Base-by-base conservation (phyloP, 2,797 vertebrate species). In the Pipistrellus nathusii region DNA sequence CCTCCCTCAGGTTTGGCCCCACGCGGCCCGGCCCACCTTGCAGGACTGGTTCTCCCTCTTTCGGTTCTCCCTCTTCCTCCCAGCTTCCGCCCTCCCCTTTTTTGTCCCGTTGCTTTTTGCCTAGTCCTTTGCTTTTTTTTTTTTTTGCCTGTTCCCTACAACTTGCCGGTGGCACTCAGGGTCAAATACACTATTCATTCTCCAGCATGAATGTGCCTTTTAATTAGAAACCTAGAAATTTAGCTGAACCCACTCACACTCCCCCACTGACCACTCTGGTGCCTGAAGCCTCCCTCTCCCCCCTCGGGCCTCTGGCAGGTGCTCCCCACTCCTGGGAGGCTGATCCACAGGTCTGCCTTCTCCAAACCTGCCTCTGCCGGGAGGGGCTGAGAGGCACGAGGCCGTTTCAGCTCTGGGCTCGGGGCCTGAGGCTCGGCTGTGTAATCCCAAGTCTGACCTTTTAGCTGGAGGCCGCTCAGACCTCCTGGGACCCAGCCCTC, bases 171-270 rank as follows among this genome's bases (percentile, higher is more conserved):
- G 90, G 94, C 93, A 76, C 94, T 97, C 96, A 96, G 95, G 95
- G 69, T 95, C 94, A 96, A 92, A 83, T 23, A 80, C 69, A 95
- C 75, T 91, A 11, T 95, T 90, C 78, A 59, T 95, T 96, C 72
- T 95, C 88, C 53, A 91, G 68, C 32, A 14, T 64, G 93, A 96
- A 83, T 87, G 93, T 96, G 96, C 96, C 97, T 97, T 97, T 95
- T 95, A 93, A 95, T 95, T 94, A 95, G 83, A 71, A 46, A 94
- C 62, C 51, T 90, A 88, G 85, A 91, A 91, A 64, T 91, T 93
- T 55, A 82, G 44, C 62, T 20, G 62, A 80, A 88, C 59, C n/a
- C 77, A 69, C 20, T 68, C 32, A 8, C 0, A 17, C 48, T 53
- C 46, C 75, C 57, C 73, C 32, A 51, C 0, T 11, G 32, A 51